Evolutionary conservation across 1,140 invertebrate genomes (phyloP).

Genomic region (Teleopsis dalmanni): DNA sequence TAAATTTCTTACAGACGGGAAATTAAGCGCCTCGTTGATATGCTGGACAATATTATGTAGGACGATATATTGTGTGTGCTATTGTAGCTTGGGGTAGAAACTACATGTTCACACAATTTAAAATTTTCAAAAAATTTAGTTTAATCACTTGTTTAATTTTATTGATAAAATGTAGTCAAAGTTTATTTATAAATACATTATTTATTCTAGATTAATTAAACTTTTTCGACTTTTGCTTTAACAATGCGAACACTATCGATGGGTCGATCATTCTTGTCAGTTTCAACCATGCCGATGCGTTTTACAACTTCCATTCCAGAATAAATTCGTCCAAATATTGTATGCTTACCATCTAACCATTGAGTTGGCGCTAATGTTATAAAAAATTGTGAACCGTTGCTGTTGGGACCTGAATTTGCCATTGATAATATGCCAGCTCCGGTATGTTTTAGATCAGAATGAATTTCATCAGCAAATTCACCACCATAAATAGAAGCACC

Average conservation of each 20-base stretch:
- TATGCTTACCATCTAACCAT: conserved; percentile 96
- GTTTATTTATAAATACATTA: background rate
- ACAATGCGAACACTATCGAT: conserved; percentile 85
- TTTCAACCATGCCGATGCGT: conserved; percentile 86
- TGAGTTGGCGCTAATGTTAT: conserved; percentile 94
- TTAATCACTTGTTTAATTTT: background rate
- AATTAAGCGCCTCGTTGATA: conserved; percentile 58
- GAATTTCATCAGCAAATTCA: conserved; percentile 93
- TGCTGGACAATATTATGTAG: conserved; percentile 57
- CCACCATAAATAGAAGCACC: conserved; percentile 95
- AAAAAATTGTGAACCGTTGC: conserved; percentile 98
- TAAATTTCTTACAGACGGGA: conserved; percentile 46
- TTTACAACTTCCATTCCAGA: conserved; percentile 86
- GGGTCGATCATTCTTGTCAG: conserved; percentile 82
- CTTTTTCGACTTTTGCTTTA: conserved; percentile 57
- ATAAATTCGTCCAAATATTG: conserved; percentile 87
- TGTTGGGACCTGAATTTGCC: conserved; percentile 89
- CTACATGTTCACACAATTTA: no score
- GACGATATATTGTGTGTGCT: conserved; percentile 4
- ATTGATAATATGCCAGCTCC: conserved; percentile 64
- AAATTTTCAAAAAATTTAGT: background rate
- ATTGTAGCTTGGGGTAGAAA: no score
- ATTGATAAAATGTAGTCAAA: background rate
- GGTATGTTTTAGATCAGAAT: conserved; percentile 88
- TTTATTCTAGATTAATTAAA: conserved; percentile 30